Evolutionary conservation across 2,113 vertebrate species (phyloP).

Genomic region (Pungitius pungitius): DNA sequence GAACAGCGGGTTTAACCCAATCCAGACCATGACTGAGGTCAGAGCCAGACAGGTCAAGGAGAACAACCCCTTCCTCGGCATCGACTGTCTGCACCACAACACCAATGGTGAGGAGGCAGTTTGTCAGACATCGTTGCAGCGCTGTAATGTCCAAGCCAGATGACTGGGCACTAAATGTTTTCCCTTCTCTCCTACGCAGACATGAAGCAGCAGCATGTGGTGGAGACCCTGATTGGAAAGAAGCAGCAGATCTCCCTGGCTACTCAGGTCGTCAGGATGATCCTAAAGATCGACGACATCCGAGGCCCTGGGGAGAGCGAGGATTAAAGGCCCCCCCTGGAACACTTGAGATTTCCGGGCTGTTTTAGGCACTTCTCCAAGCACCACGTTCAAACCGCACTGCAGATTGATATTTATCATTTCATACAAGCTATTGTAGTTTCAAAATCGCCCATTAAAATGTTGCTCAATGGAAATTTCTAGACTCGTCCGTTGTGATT

Average conservation of each 20-base stretch:
- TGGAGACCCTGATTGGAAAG: constrained; percentile 97
- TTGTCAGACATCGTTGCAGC: background rate
- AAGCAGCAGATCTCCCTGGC: constrained; percentile 97
- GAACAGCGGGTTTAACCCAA: constrained; percentile 95
- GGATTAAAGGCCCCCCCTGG: constrained; percentile 79
- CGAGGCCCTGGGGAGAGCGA: constrained; percentile 92
- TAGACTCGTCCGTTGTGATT: constrained; percentile 21
- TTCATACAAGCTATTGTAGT: constrained; percentile 73
- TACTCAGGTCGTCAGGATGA: constrained; percentile 97
- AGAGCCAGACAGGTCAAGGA: constrained; percentile 92
- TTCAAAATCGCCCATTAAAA: constrained; percentile 76
- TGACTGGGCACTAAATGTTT: background rate
- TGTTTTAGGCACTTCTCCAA: constrained; percentile 63
- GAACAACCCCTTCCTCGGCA: constrained; percentile 89
- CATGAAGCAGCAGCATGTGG: constrained; percentile 97
- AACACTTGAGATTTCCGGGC: constrained; percentile 8
- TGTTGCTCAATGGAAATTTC: constrained; percentile 56
- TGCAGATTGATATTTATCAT: constrained; percentile 81
- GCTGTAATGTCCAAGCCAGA: background rate
- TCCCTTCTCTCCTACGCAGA: constrained; percentile 77
- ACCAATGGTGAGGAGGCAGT: constrained; percentile 86
- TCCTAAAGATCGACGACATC: constrained; percentile 98
- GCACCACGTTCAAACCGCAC: constrained; percentile 60
- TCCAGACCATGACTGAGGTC: constrained; percentile 96
- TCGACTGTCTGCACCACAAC: constrained; percentile 91